Percentiles rank a stretch among this genome's conserved stretches.
These are phyloP conservation scores for Grammomys surdaster DNA, from an alignment of 2,113 vertebrate species.

Conservation along the genomic window DNA sequence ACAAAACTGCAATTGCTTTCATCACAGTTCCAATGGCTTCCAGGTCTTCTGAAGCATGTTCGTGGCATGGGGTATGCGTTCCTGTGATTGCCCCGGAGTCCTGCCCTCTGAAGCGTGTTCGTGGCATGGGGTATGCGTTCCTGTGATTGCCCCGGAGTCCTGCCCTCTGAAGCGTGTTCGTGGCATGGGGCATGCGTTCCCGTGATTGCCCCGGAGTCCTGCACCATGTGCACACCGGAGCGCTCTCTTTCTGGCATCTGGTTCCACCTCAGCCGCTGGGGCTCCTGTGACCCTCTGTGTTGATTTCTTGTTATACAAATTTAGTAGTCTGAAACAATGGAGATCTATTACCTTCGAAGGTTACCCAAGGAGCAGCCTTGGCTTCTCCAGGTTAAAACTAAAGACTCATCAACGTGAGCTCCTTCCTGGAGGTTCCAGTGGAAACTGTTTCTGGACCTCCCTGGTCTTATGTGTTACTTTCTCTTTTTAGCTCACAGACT, in stretches of 20 bases:
- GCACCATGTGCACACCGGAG: fast-evolving
- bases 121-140: background rate
- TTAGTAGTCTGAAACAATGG: background rate
- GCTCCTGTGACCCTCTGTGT: background rate
- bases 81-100: fast-evolving
- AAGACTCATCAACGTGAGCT: background rate
- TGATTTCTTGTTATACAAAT: background rate
- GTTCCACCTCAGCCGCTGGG: background rate
- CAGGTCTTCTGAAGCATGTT: background rate
- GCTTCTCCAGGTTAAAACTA: background rate
- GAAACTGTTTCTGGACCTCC: background rate
- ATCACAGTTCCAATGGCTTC: background rate
- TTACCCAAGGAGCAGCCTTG: background rate
- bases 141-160: fast-evolving
- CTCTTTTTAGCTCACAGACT: background rate
- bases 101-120: background rate
- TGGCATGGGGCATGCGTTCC: background rate
- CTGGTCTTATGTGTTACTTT: background rate
- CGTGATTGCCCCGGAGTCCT: background rate
- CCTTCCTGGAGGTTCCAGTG: background rate
- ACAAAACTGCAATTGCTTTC: background rate
- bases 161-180: background rate
- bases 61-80: background rate
- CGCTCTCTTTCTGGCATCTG: fast-evolving
- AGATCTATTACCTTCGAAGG: background rate